Conservation (phyloP, 2,113 vertebrate genomes). For the Paradisaea rubra region DNA sequence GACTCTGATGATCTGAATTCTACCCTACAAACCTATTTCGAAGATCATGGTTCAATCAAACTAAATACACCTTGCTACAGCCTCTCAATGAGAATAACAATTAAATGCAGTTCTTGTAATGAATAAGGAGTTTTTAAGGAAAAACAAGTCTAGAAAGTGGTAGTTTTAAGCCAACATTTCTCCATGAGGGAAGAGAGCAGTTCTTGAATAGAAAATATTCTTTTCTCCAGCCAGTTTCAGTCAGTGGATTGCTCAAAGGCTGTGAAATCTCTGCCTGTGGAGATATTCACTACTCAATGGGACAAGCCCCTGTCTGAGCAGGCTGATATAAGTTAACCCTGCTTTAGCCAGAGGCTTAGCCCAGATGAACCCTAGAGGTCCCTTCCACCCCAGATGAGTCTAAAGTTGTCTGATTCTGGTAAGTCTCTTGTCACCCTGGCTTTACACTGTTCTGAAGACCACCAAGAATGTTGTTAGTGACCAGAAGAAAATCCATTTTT, state of each 20-base stretch:
- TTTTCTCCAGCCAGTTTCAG: not conserved
- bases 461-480: not conserved
- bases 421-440: not conserved
- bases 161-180: not conserved
- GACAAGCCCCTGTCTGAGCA: not conserved
- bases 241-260: not conserved
- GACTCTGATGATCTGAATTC: not conserved
- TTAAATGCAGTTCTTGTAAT: not conserved
- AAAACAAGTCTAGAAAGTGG: not conserved
- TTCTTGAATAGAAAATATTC: not conserved
- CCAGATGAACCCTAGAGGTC: not conserved
- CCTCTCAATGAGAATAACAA: not conserved
- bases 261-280: not conserved
- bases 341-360: not conserved
- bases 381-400: not conserved
- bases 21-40: not conserved
- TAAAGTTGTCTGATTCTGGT: not conserved
- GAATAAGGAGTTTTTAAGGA: not conserved
- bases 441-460: not conserved
- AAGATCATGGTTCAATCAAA: not conserved
- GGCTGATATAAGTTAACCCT: not conserved
- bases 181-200: not conserved
- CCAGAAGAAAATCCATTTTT: not conserved
- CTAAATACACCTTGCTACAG: not conserved
- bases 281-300: not conserved